These are phyloP conservation scores for Sarcophilus harrisii DNA, from an alignment of 2,797 vertebrate species.

Conservation along the genomic window DNA sequence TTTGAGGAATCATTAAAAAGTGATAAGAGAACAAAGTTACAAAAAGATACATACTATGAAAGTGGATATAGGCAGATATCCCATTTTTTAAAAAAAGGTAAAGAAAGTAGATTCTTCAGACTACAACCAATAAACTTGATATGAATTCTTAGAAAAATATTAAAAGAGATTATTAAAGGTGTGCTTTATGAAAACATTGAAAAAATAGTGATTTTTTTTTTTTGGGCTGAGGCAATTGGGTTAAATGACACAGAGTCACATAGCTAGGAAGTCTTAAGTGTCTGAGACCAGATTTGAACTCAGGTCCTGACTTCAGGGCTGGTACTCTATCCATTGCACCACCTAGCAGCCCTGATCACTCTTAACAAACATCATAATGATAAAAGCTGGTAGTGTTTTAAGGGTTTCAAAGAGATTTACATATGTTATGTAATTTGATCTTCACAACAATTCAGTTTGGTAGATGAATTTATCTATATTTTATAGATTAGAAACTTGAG, in stretches of 20 bases:
- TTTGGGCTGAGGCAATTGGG: no score
- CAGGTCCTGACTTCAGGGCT: no score
- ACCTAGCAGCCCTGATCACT: not conserved
- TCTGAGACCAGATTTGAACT: no score
- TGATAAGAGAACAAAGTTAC: not conserved
- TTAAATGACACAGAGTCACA: no score
- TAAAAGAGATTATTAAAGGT: not conserved
- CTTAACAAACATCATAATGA: not conserved
- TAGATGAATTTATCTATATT: not conserved
- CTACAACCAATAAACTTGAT: not conserved
- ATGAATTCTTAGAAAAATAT: not conserved
- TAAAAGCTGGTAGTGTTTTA: not conserved
- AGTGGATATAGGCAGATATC: not conserved
- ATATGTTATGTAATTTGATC: not conserved
- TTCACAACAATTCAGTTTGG: not conserved
- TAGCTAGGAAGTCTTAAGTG: no score
- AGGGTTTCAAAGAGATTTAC: not conserved
- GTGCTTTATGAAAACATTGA: not conserved
- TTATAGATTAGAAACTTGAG: not conserved
- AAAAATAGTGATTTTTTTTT: no score
- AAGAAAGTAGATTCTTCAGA: not conserved
- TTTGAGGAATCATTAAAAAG: not conserved
- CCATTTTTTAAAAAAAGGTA: not conserved
- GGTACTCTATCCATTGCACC: no score
- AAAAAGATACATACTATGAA: not conserved